phyloP scores from a whole-genome alignment of 2,797 vertebrate genomes.

The Coreius guichenoti region DNA sequence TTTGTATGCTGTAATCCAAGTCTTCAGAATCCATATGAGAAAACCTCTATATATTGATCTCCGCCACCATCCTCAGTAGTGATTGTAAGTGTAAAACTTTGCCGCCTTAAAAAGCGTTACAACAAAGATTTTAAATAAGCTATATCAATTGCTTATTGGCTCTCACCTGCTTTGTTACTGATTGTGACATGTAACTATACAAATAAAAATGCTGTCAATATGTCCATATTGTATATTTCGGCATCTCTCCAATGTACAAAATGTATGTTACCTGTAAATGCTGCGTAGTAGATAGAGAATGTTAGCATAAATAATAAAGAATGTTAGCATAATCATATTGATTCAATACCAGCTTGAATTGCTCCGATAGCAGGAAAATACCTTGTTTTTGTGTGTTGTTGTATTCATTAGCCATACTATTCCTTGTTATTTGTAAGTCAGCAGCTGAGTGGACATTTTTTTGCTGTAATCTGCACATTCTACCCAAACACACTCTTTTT shows the following conservation, averaged over 20 bases:
- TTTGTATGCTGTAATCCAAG: no score
- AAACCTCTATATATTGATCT: no score
- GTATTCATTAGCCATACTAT: neutral
- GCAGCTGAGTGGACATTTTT: neutral
- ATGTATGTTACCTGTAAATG: neutral
- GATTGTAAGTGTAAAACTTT: no score
- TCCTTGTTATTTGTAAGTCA: neutral
- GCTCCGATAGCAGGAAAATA: neutral
- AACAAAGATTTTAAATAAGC: neutral
- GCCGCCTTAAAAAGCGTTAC: neutral
- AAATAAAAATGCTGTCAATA: neutral
- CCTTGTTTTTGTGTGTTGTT: constrained; percentile 8
- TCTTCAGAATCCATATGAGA: no score
- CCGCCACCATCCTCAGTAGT: no score
- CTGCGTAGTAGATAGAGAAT: no score
- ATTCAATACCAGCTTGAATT: neutral
- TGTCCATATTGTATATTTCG: neutral
- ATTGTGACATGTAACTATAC: neutral
- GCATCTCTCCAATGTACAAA: constrained; percentile 4
- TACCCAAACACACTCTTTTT: neutral
- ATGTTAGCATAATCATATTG: neutral
- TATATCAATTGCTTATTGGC: neutral
- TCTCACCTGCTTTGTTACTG: neutral
- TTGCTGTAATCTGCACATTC: neutral
- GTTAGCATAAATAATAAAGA: neutral